These are phyloP conservation scores for Papilio elwesi DNA, from an alignment of 2,888 invertebrate species.

Conservation along the genomic window DNA sequence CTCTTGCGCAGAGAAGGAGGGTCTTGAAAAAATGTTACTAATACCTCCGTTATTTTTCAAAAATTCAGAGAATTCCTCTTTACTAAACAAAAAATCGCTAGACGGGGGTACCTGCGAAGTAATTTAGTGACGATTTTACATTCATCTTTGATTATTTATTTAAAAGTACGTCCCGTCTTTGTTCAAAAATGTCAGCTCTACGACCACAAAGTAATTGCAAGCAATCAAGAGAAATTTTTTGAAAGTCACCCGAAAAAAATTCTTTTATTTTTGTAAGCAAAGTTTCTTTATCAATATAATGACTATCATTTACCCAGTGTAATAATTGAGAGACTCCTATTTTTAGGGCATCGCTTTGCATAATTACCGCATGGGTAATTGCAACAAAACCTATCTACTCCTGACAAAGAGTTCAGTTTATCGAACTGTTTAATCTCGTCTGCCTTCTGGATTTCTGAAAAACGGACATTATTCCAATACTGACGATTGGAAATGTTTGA, in stretches of 20 bases:
- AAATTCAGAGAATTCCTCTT: not conserved
- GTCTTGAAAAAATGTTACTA: too few species aligned
- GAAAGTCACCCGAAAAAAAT: too few species aligned
- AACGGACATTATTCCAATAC: too few species aligned
- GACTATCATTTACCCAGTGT: not conserved
- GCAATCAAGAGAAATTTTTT: too few species aligned
- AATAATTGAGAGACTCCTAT: not conserved
- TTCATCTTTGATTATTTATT: conserved; percentile 4
- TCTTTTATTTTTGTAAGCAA: conserved; percentile 2
- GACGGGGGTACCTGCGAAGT: too few species aligned
- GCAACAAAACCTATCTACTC: not conserved
- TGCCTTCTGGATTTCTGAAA: conserved; percentile 2
- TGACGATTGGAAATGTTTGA: conserved; percentile 12
- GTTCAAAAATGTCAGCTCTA: conserved; percentile 1
- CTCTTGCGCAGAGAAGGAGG: too few species aligned
- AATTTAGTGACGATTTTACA: not conserved
- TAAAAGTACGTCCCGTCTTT: not conserved
- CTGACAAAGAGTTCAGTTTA: not conserved
- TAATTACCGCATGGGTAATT: conserved; percentile 7
- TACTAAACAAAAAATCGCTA: conserved; percentile 3
- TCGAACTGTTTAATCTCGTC: too few species aligned
- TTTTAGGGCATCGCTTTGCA: too few species aligned
- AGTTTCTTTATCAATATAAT: conserved; percentile 1
- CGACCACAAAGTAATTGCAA: too few species aligned
- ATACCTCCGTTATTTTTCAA: too few species aligned